phyloP scores from a whole-genome alignment of 1,140 invertebrate species.

The Atta colombica region DNA sequence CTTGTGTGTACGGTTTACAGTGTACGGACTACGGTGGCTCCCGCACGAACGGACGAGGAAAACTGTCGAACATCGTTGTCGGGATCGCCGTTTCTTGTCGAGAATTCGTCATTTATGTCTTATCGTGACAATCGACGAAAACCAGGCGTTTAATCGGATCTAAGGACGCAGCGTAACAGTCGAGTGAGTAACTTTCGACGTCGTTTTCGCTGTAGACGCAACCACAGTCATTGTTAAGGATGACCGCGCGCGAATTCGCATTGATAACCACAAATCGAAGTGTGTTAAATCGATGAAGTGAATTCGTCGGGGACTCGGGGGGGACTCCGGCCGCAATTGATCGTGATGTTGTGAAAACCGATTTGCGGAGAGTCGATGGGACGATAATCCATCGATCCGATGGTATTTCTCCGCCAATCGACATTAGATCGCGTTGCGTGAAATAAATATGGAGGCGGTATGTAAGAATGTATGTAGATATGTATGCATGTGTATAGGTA shows the following conservation, averaged over 20 bases:
- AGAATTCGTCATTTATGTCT: conserved; percentile 67
- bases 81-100: conserved; percentile 54
- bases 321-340: not conserved
- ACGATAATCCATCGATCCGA: not conserved
- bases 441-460: conserved; percentile 44
- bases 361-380: not conserved
- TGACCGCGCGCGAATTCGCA: conserved; percentile 55
- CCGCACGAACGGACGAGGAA: not conserved
- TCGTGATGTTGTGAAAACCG: not conserved
- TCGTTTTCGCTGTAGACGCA: not conserved
- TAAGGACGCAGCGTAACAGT: conserved; percentile 13
- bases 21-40: conserved; percentile 59
- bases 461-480: not conserved
- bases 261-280: conserved; percentile 72
- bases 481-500: not conserved
- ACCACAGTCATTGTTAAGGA: not conserved
- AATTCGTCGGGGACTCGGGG: conserved; percentile 27
- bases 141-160: conserved; percentile 29
- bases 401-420: conserved; percentile 7
- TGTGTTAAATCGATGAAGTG: conserved; percentile 30
- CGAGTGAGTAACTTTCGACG: conserved; percentile 64
- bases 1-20: not conserved
- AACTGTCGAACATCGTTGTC: conserved; percentile 73
- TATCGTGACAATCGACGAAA: conserved; percentile 27
- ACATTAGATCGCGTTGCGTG: conserved; percentile 23